phyloP scores from a whole-genome alignment of 2,888 invertebrate species.

The Agrilus mali region DNA sequence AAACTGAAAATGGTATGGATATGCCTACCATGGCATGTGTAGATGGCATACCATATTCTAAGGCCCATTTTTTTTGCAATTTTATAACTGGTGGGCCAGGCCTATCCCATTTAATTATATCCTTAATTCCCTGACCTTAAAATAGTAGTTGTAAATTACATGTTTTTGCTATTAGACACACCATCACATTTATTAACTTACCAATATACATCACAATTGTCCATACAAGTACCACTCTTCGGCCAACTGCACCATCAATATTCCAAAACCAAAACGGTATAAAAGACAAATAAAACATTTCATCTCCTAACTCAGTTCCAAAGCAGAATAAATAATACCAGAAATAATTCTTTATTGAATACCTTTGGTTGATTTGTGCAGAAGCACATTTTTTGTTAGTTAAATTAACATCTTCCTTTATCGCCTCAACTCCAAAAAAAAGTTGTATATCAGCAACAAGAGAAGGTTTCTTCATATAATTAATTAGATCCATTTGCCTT shows the following conservation, averaged over 20 bases:
- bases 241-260: conserved; percentile 73
- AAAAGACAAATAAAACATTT: conserved; percentile 80
- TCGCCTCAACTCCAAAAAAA: conserved; percentile 54
- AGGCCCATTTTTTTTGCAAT: conserved; percentile 76
- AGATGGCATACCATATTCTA: conserved; percentile 92
- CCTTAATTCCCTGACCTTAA: conserved; percentile 77
- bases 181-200: conserved; percentile 24
- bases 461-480: conserved; percentile 61
- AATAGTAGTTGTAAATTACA: conserved; percentile 7
- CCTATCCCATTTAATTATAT: conserved; percentile 75
- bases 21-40: conserved; percentile 89
- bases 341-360: conserved; percentile 52
- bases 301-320: conserved; percentile 81
- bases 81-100: conserved; percentile 75
- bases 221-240: conserved; percentile 74
- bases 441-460: conserved; percentile 68
- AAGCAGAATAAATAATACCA: conserved; percentile 78
- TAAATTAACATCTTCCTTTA: conserved; percentile 24
- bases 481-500: conserved; percentile 31
- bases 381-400: conserved; percentile 32
- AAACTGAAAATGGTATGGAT: conserved; percentile 74
- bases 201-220: conserved; percentile 74
- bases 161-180: not conserved
- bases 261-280: conserved; percentile 95
- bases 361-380: conserved; percentile 8